These are phyloP conservation scores for Cliona cf. orientalis DNA, from an alignment of 37 sponge, comb jelly and placozoan species.

Conservation along the genomic window DNA sequence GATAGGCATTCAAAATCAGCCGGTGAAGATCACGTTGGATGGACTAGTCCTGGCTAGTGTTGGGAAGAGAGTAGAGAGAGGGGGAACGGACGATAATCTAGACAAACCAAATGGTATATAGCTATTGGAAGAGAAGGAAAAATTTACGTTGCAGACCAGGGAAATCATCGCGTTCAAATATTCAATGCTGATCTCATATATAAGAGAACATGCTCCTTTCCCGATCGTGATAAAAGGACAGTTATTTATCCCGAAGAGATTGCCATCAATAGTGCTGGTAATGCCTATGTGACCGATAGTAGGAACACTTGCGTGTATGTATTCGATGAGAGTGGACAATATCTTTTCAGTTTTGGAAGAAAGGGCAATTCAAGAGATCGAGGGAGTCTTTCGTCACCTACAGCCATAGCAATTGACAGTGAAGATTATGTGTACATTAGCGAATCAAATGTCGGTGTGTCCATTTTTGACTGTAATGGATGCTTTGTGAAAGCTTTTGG, in stretches of 20 bases:
- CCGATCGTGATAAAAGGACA: not conserved
- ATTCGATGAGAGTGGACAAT: constrained; percentile 28
- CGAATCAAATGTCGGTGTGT: not conserved
- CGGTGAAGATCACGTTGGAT: not conserved
- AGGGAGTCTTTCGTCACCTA: constrained; percentile 17
- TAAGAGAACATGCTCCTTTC: not conserved
- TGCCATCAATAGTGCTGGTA: constrained; percentile 29
- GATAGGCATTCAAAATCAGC: not conserved
- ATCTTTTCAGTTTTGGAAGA: constrained; percentile 29
- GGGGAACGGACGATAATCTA: not conserved
- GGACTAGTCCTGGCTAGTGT: constrained; percentile 3
- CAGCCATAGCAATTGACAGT: constrained; percentile 15
- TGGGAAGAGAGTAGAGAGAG: constrained; percentile 3
- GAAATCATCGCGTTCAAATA: not conserved
- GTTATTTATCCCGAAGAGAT: constrained; percentile 7
- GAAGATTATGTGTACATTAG: constrained; percentile 32
- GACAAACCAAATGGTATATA: not conserved
- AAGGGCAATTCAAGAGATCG: not conserved
- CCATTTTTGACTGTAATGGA: constrained; percentile 31
- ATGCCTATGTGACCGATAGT: constrained; percentile 27
- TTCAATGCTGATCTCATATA: constrained; percentile 4
- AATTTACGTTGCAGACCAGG: not conserved
- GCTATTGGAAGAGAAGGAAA: not conserved
- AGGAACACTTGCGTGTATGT: constrained; percentile 25
- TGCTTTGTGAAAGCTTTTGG: constrained; percentile 37